Conservation (phyloP, 2,113 vertebrate genomes). For the Monopterus albus region DNA sequence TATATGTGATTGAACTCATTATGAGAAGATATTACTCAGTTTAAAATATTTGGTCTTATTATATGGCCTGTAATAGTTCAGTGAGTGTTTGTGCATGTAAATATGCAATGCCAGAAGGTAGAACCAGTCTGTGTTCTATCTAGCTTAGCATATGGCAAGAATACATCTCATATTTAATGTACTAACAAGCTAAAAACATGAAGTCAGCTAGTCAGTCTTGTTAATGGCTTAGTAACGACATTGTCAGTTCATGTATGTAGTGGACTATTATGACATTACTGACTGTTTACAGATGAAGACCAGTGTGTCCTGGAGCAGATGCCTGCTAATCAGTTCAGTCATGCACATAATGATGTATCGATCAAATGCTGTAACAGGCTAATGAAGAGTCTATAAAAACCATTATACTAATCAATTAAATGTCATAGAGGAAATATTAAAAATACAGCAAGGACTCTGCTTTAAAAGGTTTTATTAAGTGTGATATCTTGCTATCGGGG, state of each 20-base stretch:
- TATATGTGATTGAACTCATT: neutral
- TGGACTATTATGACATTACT: conserved; percentile 26
- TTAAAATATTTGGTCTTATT: neutral
- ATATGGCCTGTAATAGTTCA: no score
- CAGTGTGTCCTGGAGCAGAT: conserved; percentile 38
- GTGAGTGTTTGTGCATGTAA: no score
- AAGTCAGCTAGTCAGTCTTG: neutral
- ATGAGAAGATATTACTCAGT: neutral
- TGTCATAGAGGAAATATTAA: conserved; percentile 39
- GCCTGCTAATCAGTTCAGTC: conserved; percentile 51
- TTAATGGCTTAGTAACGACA: neutral
- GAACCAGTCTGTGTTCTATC: no score
- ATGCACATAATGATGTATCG: conserved; percentile 72
- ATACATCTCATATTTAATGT: neutral
- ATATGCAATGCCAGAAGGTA: no score
- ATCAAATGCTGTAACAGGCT: conserved; percentile 70
- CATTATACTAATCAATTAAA: conserved; percentile 74
- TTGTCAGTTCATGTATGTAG: conserved; percentile 10
- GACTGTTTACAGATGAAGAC: conserved; percentile 43
- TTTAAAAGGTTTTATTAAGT: conserved; percentile 22
- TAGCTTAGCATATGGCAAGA: no score
- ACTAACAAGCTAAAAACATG: conserved; percentile 14
- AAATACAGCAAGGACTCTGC: conserved; percentile 12
- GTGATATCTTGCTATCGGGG: neutral
- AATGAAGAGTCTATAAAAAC: conserved; percentile 76